Evolutionary conservation across 1,140 invertebrate species (phyloP), one percentile per base, ranked within the genome.

Genomic region (Trissolcus basalis): DNA sequence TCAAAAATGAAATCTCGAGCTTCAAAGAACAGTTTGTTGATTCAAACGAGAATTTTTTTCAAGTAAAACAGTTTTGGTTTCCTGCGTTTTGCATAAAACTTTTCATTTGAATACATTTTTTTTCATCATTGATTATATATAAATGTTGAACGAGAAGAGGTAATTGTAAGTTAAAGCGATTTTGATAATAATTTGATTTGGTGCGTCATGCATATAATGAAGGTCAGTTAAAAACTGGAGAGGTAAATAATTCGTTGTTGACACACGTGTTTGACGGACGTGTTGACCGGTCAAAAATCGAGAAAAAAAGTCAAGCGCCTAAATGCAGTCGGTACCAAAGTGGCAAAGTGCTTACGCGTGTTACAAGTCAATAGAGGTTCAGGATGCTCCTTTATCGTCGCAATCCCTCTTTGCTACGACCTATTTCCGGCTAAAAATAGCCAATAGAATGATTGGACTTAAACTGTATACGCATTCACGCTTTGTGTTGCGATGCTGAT

Each of bases 401-500:
- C 70, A 68, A 80, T 78, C 84, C 81, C 82, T 82, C 74, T 56
- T 60, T 56, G 53, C 27, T 80, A 78, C 81, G 85, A 85, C 82
- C 85, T 83, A 88, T 86, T 86, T 87, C 81, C 80, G 78, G 71
- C 85, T 88, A 88, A 86, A 86, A 88, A 88, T 88, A 88, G 84
- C 84, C 81, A 86, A 87, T 87, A 82, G 83, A 80, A 88, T 87
- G 83, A 88, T 87, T 84, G 82, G 75, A 61, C 70, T 67, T 79
- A 77, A 79, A 74, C 36, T 45, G 45, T 56, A 51, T 45, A 78
- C 64, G 64, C 63, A 68, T 63, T 80, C 77, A 71, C 68, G 67
- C 73, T 76, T 68, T 59, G 71, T 80, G 69, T 72, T 73, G 60
- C 72, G 54, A 44, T 14, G 33, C 53, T 27, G 51, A 16, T 61